Percentiles rank a stretch among this genome's conserved stretches.
These are phyloP conservation scores for Subacronicta megacephala DNA, from an alignment of 2,888 invertebrate species.

Conservation along the genomic window DNA sequence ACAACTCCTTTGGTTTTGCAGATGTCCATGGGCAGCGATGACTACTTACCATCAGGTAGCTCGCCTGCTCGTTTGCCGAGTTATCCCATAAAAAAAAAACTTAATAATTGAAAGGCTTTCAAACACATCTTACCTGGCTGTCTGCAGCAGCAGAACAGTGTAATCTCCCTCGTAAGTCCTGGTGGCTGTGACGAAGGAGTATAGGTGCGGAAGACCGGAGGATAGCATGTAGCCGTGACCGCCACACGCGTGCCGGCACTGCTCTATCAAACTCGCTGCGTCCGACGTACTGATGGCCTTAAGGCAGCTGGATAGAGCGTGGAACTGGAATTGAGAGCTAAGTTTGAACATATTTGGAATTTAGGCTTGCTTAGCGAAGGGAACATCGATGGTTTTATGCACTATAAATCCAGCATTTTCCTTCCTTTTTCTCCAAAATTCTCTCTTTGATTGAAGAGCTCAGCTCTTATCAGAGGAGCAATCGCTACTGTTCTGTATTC, in stretches of 20 bases:
- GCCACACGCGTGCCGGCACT: slow-evolving; percentile 96
- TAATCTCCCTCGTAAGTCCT: slow-evolving; percentile 99
- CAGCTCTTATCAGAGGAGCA: no score
- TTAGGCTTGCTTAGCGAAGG: not conserved
- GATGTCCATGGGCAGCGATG: no score
- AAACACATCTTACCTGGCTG: slow-evolving; percentile 90
- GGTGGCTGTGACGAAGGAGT: slow-evolving; percentile 95
- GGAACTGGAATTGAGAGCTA: slow-evolving; percentile 90
- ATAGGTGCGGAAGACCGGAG: slow-evolving; percentile 95
- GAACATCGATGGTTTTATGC: no score
- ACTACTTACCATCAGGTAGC: no score
- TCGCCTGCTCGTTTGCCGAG: no score
- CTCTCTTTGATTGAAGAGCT: no score
- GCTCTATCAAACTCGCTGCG: slow-evolving; percentile 93
- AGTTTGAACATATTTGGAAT: not conserved
- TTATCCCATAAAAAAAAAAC: no score
- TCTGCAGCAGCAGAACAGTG: slow-evolving; percentile 97
- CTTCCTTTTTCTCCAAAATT: no score
- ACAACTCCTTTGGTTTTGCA: no score
- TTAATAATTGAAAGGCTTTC: no score
- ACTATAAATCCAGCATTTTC: no score
- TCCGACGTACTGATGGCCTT: slow-evolving; percentile 96
- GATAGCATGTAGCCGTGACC: slow-evolving; percentile 98
- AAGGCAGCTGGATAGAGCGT: slow-evolving; percentile 96
- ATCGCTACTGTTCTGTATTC: no score